Conservation (phyloP, 2,113 vertebrate species). For the Conger conger region DNA sequence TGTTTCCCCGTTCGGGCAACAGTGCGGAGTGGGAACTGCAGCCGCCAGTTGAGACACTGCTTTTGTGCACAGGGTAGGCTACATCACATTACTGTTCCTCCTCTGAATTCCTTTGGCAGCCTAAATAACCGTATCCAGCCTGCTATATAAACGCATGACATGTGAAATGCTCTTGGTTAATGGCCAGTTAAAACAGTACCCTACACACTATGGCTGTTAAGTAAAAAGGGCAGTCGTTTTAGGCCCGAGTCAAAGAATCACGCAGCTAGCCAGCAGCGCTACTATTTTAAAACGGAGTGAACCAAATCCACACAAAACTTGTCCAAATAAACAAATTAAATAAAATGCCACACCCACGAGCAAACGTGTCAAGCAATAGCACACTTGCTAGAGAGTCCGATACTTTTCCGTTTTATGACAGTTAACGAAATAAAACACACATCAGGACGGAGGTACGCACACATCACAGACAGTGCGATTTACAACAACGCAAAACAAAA, state of each 20-base stretch:
- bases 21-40: not conserved
- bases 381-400: not conserved
- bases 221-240: not conserved
- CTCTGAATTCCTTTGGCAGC: no score
- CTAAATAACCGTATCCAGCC: no score
- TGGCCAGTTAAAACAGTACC: no score
- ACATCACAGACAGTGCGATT: not conserved
- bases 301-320: not conserved
- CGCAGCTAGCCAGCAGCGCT: not conserved
- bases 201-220: not conserved
- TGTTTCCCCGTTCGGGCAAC: not conserved
- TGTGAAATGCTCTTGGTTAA: no score
- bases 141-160: no score
- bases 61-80: not conserved
- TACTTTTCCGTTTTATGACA: conserved; percentile 1
- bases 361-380: not conserved
- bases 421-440: not conserved
- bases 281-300: not conserved
- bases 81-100: no score
- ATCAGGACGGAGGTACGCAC: not conserved
- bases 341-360: conserved; percentile 32
- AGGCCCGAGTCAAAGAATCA: not conserved
- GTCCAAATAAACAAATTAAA: not conserved
- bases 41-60: not conserved
- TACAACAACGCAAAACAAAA: conserved; percentile 8